phyloP scores from a whole-genome alignment of 2,113 vertebrate species.

The Alosa alosa region DNA sequence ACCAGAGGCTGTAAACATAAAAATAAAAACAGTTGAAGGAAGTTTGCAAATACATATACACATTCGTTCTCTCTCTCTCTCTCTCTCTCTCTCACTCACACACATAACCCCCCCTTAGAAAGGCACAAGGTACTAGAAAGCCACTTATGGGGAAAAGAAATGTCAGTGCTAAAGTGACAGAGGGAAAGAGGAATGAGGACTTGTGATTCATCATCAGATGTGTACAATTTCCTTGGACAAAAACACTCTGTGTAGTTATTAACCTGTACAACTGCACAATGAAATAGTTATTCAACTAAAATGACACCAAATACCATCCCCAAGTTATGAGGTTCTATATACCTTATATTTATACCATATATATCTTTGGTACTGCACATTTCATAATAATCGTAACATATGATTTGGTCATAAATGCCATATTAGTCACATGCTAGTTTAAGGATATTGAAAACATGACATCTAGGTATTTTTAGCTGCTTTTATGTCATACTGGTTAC shows the following conservation, averaged over 20 bases:
- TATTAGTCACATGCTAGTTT: not conserved
- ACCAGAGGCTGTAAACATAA: constrained; percentile 82
- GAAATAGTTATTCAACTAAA: not conserved
- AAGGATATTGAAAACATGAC: not conserved
- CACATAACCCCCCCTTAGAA: not conserved
- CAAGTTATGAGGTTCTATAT: not conserved
- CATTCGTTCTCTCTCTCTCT: not conserved
- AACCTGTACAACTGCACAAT: not conserved
- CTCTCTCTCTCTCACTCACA: not conserved
- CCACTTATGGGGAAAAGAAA: not conserved
- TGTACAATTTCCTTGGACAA: not conserved
- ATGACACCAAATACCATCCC: not conserved
- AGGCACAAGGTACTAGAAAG: not conserved
- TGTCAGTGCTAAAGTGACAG: not conserved
- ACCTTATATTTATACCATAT: too few species aligned
- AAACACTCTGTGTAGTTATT: not conserved
- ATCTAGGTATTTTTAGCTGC: not conserved
- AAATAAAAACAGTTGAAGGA: constrained; percentile 46
- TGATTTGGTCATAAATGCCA: not conserved
- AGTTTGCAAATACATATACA: constrained; percentile 36
- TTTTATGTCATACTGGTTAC: not conserved
- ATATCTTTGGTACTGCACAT: not conserved
- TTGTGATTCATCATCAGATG: too few species aligned
- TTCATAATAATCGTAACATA: not conserved
- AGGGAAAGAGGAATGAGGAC: not conserved